phyloP scores from a whole-genome alignment of 2,113 vertebrate species.

The Ailuropoda melanoleuca region DNA sequence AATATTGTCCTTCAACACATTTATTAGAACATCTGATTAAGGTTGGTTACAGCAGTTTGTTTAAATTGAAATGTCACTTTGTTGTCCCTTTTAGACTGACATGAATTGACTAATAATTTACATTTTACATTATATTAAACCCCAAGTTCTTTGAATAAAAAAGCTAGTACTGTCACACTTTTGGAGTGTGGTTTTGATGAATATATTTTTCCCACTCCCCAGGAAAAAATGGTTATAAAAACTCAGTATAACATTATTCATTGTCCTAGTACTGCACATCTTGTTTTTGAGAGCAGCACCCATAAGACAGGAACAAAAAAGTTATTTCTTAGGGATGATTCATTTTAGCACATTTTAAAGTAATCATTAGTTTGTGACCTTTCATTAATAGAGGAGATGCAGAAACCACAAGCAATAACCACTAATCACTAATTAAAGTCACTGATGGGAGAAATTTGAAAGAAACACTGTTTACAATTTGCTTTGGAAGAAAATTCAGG shows the following conservation, averaged over 20 bases:
- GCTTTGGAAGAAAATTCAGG: conserved; percentile 52
- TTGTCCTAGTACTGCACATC: neutral
- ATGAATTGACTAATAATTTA: conserved; percentile 51
- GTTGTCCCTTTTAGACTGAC: conserved; percentile 54
- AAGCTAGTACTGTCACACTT: neutral
- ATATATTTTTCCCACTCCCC: neutral
- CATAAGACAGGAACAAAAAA: neutral
- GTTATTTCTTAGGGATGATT: neutral
- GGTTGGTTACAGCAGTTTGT: neutral
- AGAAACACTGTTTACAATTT: conserved; percentile 38
- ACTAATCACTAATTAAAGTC: neutral
- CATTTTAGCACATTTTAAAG: conserved; percentile 12
- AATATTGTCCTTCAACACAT: neutral
- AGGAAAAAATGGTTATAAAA: conserved; percentile 18
- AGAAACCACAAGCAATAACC: conserved; percentile 18
- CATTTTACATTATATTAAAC: conserved; percentile 59
- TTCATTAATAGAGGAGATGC: neutral
- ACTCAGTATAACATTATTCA: neutral
- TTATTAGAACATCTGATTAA: conserved; percentile 58
- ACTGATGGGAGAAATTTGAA: conserved; percentile 71
- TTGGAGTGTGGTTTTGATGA: neutral
- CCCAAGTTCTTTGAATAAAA: neutral
- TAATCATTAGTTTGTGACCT: conserved; percentile 30
- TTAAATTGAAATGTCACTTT: conserved; percentile 62
- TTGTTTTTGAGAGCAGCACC: neutral